Evolutionary conservation across 1,140 invertebrate species (phyloP).

Genomic region (Calephelis virginiensis): DNA sequence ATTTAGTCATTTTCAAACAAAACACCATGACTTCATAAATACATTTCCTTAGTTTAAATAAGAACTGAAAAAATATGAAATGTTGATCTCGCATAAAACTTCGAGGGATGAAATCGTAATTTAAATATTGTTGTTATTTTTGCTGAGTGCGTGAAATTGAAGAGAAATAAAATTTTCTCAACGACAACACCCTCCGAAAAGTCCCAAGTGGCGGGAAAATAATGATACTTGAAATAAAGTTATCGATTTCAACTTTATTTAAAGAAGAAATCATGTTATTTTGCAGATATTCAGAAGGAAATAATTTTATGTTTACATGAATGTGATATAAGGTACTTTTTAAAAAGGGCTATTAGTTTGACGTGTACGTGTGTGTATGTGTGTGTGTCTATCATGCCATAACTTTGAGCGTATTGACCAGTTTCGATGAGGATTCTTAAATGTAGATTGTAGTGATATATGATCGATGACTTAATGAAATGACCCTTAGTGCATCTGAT

Average conservation of each 20-base stretch:
- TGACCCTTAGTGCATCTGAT: no score
- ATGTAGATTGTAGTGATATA: no score
- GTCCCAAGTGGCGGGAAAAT: slow-evolving; percentile 22
- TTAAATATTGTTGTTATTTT: slow-evolving; percentile 75
- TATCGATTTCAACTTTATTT: slow-evolving; percentile 18
- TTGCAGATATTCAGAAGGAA: no score
- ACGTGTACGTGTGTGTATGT: no score
- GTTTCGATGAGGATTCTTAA: no score
- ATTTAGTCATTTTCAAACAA: no score
- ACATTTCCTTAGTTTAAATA: background rate
- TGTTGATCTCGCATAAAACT: slow-evolving; percentile 38
- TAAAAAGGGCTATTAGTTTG: no score
- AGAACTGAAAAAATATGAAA: slow-evolving; percentile 8
- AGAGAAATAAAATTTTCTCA: slow-evolving; percentile 68
- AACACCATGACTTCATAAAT: background rate
- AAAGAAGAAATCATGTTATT: background rate
- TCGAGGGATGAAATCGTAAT: slow-evolving; percentile 56
- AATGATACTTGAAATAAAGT: slow-evolving; percentile 23
- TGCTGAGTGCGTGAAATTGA: slow-evolving; percentile 71
- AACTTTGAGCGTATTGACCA: no score
- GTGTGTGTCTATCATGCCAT: no score
- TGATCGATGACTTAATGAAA: no score
- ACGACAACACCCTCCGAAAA: slow-evolving; percentile 44
- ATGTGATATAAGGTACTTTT: no score
- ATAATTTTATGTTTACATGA: no score